Percentiles rank a stretch among this genome's conserved stretches.
These are phyloP conservation scores for Podiceps cristatus DNA, from an alignment of 2,113 vertebrate genomes.

Conservation along the genomic window DNA sequence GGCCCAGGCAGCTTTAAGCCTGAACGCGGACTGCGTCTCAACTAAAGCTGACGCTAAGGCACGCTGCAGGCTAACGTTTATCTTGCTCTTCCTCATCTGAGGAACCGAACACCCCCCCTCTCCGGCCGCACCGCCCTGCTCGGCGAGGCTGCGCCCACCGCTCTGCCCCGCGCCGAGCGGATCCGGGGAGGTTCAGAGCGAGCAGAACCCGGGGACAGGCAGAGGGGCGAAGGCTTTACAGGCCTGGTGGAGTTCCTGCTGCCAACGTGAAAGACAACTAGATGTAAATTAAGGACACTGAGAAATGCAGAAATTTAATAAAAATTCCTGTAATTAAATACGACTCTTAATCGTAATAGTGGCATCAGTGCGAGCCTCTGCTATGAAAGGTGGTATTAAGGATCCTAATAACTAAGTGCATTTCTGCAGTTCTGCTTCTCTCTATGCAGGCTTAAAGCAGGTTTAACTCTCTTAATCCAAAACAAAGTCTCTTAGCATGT, in stretches of 20 bases:
- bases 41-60: rapidly evolving
- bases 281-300: neutral
- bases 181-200: neutral
- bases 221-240: neutral
- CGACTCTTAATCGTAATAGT: neutral
- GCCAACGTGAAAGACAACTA: neutral
- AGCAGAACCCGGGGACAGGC: neutral
- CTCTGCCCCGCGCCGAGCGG: neutral
- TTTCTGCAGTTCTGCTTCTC: slow-evolving; percentile 1
- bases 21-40: neutral
- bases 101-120: neutral
- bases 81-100: neutral
- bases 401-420: neutral
- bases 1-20: neutral
- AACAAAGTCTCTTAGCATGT: slow-evolving; percentile 39
- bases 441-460: slow-evolving; percentile 25
- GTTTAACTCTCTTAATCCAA: slow-evolving; percentile 67
- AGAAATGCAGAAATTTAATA: slow-evolving; percentile 2
- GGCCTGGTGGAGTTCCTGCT: neutral
- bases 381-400: slow-evolving; percentile 27
- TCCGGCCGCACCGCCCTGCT: neutral
- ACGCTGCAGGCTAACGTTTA: neutral
- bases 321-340: slow-evolving; percentile 19
- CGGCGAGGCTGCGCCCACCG: neutral
- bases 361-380: neutral